Evolutionary conservation across 1,140 invertebrate species (phyloP).

Genomic region (Dinothrombium tinctorium): DNA sequence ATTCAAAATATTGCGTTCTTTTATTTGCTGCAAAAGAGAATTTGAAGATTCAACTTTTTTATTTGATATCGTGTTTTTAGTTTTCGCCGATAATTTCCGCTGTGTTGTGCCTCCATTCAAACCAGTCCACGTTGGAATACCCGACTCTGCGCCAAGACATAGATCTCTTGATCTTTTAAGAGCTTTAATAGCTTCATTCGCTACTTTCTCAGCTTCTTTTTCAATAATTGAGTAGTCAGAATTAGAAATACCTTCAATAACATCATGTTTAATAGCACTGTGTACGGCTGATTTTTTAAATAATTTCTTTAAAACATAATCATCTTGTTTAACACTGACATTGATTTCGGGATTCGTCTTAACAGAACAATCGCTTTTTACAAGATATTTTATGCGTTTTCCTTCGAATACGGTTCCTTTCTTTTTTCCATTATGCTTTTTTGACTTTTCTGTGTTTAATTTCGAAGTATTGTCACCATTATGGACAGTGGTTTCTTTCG

Average conservation of each 20-base stretch:
- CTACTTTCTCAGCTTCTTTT: constrained; percentile 34
- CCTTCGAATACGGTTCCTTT: constrained; percentile 27
- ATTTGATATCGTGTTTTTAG: not conserved
- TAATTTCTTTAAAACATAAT: constrained; percentile 42
- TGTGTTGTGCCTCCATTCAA: no score
- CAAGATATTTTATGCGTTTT: constrained; percentile 28
- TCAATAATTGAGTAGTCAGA: constrained; percentile 35
- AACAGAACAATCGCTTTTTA: constrained; percentile 19
- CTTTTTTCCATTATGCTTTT: constrained; percentile 12
- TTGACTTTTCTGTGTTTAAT: no score
- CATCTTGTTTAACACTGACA: constrained; percentile 29
- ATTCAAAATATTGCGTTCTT: constrained; percentile 13
- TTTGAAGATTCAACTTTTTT: no score
- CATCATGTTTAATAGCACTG: constrained; percentile 34
- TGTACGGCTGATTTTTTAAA: constrained; percentile 39
- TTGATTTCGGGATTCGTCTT: constrained; percentile 12
- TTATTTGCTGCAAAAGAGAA: constrained; percentile 1
- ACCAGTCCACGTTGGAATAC: constrained; percentile 33
- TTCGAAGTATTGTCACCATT: no score
- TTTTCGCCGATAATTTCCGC: no score
- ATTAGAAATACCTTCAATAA: constrained; percentile 30
- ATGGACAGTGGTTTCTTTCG: no score
- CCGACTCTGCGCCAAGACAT: constrained; percentile 22
- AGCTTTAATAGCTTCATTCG: constrained; percentile 31
- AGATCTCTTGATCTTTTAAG: constrained; percentile 27